Base-by-base conservation (phyloP, 2,888 invertebrate species). In the Lepidochrysops patricia region DNA sequence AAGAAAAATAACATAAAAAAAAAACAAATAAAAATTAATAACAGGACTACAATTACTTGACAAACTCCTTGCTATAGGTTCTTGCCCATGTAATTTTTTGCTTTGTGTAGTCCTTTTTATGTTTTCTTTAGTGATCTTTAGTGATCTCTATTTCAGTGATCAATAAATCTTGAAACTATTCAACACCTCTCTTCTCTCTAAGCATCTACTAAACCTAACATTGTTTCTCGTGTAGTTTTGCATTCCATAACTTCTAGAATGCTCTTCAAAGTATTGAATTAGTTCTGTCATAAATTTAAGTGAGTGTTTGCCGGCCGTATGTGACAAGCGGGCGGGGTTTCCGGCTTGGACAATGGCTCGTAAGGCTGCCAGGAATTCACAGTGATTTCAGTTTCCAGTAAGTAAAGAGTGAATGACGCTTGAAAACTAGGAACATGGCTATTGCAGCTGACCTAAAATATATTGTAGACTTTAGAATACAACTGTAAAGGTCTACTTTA, bases 311-410 rank as follows among this genome's bases (percentile, higher is more conserved):
- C 43, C 23, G 23, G 43, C 19, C 23, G 43, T 43, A 43, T 43
- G 19, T 19, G 43, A 43, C 35, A 59, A 58, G 26, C 35, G 62
- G 64, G 62, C 62, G 63, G 62, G 61, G 64, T 64, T 65, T 64
- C 65, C 66, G 66, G 63, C 62, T 63, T 64, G 68, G 67, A 84
- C 84, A 85, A 85, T 85, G 68, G 79, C 63, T 82, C 84, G 78
- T 84, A 83, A 84, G 78, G 74, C 71, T 67, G 71, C 72, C 68
- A 70, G 70, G 74, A 79, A 79, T 77, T 73, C 66, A 72, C 74
- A 81, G 76, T 81, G 77, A 82, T 77, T 82, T 80, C 76, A 75
- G 76, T 81, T 82, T 79, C 70, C 68, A 69, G 43, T 43, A 43
- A 43, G 34, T 34, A 34, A 7, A 43, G 15, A 19, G 19, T 43